Evolutionary conservation across 2,888 invertebrate species (phyloP), one percentile per base, ranked within the genome.

Genomic region (Euspilapteryx auroguttella): DNA sequence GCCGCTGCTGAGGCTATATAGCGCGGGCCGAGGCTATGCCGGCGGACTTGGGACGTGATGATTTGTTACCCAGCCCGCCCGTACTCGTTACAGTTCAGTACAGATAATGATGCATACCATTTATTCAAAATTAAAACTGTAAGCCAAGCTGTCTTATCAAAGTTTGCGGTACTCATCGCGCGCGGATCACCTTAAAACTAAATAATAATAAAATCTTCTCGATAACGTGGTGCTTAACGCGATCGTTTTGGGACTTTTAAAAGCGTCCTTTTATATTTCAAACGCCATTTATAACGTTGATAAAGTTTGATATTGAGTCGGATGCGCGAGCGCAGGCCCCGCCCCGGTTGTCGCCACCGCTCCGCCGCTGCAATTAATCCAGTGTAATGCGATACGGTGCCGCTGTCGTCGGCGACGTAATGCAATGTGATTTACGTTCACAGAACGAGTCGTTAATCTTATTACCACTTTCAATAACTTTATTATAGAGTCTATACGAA

Each of bases 401-500:
- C 50, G 50, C 66, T 65, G 66, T 69, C 71, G 59, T 57, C 65
- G 58, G 48, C 58, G 49, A 62, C 61, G 69, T 71, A 71, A 73
- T 71, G 62, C 69, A 61, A 55, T 61, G 71, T 71, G 71, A 73
- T 73, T 73, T 73, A 73, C 62, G 64, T 48, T 50, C 58, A 39
- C 50, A 55, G 56, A 61, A 59, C 58, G 49, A 55, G 59, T 56
- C 58, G 64, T 73, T 73, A 66, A 73, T 73, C 73, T 73, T 73
- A 71, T 71, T 71, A 71, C 65, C 69, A 68, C 69, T 69, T 69
- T 66, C 68, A 66, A 73, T 73, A 73, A 73, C 68, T 69, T 69
- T 63, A 71, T 71, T 62, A 73, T 59, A 55, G 49, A 50, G 46
- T 49, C 42, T 41, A 50, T 44, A 45, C 44, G 37, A 41, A 44